Conservation (phyloP, 2,888 invertebrate genomes). For the Cataglyphis rosenhaueri region DNA sequence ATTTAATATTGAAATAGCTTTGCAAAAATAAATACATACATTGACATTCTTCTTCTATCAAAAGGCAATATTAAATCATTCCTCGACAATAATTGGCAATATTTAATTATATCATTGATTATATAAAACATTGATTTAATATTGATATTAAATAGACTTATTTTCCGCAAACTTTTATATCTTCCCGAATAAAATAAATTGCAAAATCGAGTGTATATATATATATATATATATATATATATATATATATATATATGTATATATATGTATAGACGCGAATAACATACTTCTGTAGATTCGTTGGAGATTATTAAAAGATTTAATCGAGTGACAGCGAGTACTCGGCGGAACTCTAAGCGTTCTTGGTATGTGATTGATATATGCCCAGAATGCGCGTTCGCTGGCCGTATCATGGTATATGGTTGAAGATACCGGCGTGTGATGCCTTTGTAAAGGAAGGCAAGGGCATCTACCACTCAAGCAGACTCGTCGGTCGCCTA, state of each 20-base stretch:
- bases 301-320: constrained; percentile 49
- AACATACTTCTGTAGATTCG: not conserved
- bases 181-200: not conserved
- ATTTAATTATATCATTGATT: not conserved
- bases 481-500: constrained; percentile 76
- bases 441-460: constrained; percentile 70
- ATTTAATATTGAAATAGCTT: not conserved
- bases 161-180: not conserved
- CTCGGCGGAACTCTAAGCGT: constrained; percentile 50
- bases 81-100: not conserved
- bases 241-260: not conserved
- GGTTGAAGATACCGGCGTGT: constrained; percentile 54
- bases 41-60: not conserved
- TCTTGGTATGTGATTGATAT: constrained; percentile 55
- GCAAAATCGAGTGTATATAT: not conserved
- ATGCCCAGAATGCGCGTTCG: constrained; percentile 42
- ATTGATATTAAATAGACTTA: not conserved
- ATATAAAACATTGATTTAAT: not conserved
- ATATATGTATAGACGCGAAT: not conserved
- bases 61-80: not conserved
- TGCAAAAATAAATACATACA: not conserved
- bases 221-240: not conserved
- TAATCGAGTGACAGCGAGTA: constrained; percentile 51
- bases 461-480: constrained; percentile 73
- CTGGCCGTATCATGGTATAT: constrained; percentile 58